Percentiles rank a stretch among this genome's conserved stretches.
These are phyloP conservation scores for Nomada ferruginata DNA, from an alignment of 2,888 invertebrate species.

Conservation along the genomic window DNA sequence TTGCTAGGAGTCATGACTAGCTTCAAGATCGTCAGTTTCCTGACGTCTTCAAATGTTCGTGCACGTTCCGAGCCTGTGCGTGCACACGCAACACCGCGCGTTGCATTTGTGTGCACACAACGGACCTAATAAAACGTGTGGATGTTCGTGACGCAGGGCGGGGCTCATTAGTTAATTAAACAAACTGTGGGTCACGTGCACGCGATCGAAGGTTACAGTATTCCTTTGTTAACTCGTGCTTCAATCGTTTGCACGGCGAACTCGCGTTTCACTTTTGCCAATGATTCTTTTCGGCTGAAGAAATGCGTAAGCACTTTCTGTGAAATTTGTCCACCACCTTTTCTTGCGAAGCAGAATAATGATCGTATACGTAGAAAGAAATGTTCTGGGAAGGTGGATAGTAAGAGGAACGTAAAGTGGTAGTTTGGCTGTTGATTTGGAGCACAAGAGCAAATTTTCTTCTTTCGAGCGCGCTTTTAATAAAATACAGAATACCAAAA, in stretches of 20 bases:
- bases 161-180: conserved; percentile 77
- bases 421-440: not conserved
- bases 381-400: not conserved
- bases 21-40: not conserved
- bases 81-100: conserved; percentile 41
- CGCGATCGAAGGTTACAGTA: conserved; percentile 57
- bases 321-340: not conserved
- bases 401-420: not conserved
- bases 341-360: not conserved
- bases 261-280: conserved; percentile 13
- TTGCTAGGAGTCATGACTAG: conserved; percentile 6
- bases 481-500: too few species aligned
- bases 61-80: conserved; percentile 8
- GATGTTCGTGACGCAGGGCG: conserved; percentile 69
- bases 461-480: too few species aligned
- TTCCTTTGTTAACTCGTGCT: conserved; percentile 22
- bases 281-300: conserved; percentile 7
- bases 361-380: not conserved
- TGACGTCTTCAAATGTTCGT: conserved; percentile 21
- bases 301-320: not conserved
- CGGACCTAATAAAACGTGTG: conserved; percentile 47
- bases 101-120: conserved; percentile 53
- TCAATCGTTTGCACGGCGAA: not conserved
- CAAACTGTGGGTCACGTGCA: conserved; percentile 66
- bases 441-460: too few species aligned